Evolutionary conservation across 2,797 vertebrate species (phyloP), one percentile per base, ranked within the genome.

Genomic region (Knipowitschia caucasica): DNA sequence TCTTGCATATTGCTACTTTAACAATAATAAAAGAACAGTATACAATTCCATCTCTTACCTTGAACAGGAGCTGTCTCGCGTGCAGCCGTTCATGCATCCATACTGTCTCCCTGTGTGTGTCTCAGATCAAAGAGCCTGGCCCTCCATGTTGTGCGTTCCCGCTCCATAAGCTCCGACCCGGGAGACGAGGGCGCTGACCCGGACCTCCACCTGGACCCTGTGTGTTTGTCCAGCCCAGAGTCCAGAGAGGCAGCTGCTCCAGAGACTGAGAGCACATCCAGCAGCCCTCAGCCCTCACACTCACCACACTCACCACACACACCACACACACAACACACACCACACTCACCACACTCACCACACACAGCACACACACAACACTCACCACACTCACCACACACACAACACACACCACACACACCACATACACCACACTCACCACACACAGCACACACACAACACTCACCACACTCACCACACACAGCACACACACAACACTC

Each of bases 51-150:
- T n/a, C n/a, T n/a, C n/a, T n/a, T n/a, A n/a, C n/a, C n/a, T n/a
- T n/a, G n/a, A 33, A 33, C 2, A 3, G 5, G 12, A 33, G 31
- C 12, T 12, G 10, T 33, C n/a, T n/a, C n/a, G n/a, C n/a, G n/a
- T n/a, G n/a, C 30, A 10, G 7, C 10, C 35, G 21, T 11, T 8
- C 21, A 21, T 5, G 36, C 36, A 20, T 7, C 25, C 21, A 43
- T n/a, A 21, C 14, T 29, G 20, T 49, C 14, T 49, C 11, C 1
- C 6, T 44, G 8, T 44, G 39, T 44, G 29, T 24, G 21, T 10
- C 61, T 10, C 64, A 98, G 96, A 82, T 95, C 94, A 57, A 95
- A 93, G 86, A 95, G 94, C 72, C 84, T 96, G 10, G 94, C 92
- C 62, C 84, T 94, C 50, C 92, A 94, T 0, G 62, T 83, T 0